These are phyloP conservation scores for Mamestra configurata DNA, from an alignment of 1,140 invertebrate species.

Conservation along the genomic window DNA sequence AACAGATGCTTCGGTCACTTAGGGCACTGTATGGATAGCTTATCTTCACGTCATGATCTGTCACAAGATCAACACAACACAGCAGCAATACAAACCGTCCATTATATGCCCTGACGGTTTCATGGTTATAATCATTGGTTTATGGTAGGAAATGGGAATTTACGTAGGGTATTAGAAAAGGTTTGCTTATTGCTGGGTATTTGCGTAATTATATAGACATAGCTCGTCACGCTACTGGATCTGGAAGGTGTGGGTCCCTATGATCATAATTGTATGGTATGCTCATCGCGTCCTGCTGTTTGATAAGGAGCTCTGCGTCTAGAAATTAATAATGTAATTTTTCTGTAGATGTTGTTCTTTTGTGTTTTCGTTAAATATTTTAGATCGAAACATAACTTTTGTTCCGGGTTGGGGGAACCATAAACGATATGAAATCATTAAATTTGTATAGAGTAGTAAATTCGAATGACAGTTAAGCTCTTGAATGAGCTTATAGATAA, in stretches of 20 bases:
- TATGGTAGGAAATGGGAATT: constrained; percentile 6
- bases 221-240: constrained; percentile 8
- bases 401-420: too few relatives aligned
- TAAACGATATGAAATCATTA: too few relatives aligned
- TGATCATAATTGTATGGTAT: neutral
- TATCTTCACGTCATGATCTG: neutral
- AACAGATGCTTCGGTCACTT: too few relatives aligned
- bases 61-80: neutral
- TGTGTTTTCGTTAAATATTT: too few relatives aligned
- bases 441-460: too few relatives aligned
- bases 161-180: constrained; percentile 10
- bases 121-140: neutral
- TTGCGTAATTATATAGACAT: constrained; percentile 12
- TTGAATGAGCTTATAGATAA: too few relatives aligned
- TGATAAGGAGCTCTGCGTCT: neutral
- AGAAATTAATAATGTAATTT: neutral
- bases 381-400: too few relatives aligned
- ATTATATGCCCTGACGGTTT: neutral
- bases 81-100: neutral
- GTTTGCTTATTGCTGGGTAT: constrained; percentile 25
- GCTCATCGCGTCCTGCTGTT: neutral
- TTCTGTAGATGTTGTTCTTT: too few relatives aligned
- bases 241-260: neutral
- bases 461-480: too few relatives aligned
- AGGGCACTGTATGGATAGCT: too few relatives aligned